These are phyloP conservation scores for Trinorchestia longiramus DNA, from an alignment of 1,140 invertebrate species.

Conservation along the genomic window DNA sequence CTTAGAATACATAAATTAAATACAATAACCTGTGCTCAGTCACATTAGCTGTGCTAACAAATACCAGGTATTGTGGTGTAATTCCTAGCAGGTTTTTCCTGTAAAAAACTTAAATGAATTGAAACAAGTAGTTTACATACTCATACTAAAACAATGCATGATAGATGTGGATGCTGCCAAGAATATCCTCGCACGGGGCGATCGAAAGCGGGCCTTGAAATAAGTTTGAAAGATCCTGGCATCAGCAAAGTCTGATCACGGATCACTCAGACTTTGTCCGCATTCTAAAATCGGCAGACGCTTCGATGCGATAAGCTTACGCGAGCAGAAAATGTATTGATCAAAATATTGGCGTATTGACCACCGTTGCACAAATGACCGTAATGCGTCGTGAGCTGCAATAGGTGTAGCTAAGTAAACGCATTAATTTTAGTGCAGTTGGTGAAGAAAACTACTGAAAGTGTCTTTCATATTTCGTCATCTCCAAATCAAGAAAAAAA, in stretches of 20 bases:
- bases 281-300: slow-evolving; percentile 3
- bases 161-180: neutral
- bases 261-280: slow-evolving; percentile 38
- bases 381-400: neutral
- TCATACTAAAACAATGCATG: neutral
- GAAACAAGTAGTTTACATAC: neutral
- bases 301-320: slow-evolving; percentile 20
- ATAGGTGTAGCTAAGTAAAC: neutral
- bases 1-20: neutral
- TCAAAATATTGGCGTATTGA: slow-evolving; percentile 35
- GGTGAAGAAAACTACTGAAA: neutral
- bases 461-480: no score
- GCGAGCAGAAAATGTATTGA: neutral
- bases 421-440: no score
- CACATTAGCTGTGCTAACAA: neutral
- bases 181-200: neutral
- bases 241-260: neutral
- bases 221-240: neutral
- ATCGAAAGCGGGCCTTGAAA: neutral
- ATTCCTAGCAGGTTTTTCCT: neutral
- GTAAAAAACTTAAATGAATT: neutral
- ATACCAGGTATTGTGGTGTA: neutral
- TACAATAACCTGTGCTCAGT: no score
- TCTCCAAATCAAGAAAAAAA: neutral
- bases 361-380: neutral